Evolutionary conservation across 2,113 vertebrate genomes (phyloP).

Genomic region (Pterocles orientalis): DNA sequence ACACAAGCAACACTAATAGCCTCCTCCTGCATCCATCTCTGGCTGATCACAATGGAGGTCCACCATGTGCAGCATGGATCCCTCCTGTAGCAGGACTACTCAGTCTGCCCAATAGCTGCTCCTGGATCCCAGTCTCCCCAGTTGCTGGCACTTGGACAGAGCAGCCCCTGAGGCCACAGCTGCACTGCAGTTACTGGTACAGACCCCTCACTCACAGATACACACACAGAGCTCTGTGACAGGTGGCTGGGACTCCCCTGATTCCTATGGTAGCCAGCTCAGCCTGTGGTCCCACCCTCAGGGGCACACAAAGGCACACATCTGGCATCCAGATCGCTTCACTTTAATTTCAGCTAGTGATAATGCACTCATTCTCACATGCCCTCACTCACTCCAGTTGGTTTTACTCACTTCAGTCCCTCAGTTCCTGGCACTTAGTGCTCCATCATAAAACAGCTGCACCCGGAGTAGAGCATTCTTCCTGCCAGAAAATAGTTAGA

Average conservation of each 20-base stretch:
- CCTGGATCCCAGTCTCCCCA: not conserved
- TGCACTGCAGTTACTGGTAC: not conserved
- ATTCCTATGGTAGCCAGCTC: not conserved
- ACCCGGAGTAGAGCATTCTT: not conserved
- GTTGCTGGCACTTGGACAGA: not conserved
- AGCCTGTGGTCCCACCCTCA: not conserved
- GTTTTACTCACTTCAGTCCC: not conserved
- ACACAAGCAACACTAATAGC: not conserved
- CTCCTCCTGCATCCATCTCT: not conserved
- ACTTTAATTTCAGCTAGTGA: not conserved
- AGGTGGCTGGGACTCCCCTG: not conserved
- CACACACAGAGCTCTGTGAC: too few relatives aligned
- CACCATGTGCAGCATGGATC: not conserved
- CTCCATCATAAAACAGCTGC: not conserved
- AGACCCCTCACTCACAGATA: not conserved
- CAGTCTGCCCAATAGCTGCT: not conserved
- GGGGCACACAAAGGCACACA: not conserved
- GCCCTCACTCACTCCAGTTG: not conserved
- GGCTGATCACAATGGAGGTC: not conserved
- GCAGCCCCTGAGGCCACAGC: not conserved
- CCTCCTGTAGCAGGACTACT: not conserved
- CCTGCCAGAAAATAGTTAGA: not conserved
- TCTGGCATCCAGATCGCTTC: not conserved
- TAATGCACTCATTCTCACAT: rapidly evolving
- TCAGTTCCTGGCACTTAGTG: not conserved